Conservation (phyloP, 2,888 invertebrate species). For the Bibio marci region DNA sequence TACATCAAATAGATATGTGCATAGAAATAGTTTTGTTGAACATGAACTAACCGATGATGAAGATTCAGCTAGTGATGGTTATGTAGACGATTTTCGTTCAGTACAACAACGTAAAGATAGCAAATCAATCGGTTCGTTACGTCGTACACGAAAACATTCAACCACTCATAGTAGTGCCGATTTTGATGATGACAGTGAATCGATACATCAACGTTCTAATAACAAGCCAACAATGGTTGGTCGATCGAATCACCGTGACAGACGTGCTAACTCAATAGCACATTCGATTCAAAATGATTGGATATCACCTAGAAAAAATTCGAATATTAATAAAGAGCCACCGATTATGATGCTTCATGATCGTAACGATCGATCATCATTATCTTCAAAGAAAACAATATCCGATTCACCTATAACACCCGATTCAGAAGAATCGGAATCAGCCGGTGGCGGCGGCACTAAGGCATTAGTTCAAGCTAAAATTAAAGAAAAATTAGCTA, state of each 20-base stretch:
- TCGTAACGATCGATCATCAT: not conserved
- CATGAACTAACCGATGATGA: slow-evolving; percentile 38
- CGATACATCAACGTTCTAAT: not conserved
- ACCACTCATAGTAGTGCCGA: slow-evolving; percentile 9
- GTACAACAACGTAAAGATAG: slow-evolving; percentile 14
- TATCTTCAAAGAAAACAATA: not conserved
- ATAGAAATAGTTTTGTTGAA: slow-evolving; percentile 28
- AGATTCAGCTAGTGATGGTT: slow-evolving; percentile 40
- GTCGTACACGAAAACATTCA: slow-evolving; percentile 15
- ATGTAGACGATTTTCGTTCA: slow-evolving; percentile 16
- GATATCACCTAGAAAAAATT: slow-evolving; percentile 16
- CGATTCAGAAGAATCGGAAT: slow-evolving; percentile 26
- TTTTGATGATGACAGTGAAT: slow-evolving; percentile 16
- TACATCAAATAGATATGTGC: slow-evolving; percentile 34
- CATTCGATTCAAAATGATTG: slow-evolving; percentile 23
- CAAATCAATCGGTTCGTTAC: slow-evolving; percentile 1
- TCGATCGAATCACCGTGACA: slow-evolving; percentile 10
- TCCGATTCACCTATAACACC: slow-evolving; percentile 14
- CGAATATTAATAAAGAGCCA: slow-evolving; percentile 2
- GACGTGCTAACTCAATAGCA: slow-evolving; percentile 18
- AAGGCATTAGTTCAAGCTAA: slow-evolving; percentile 27
- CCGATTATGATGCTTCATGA: not conserved
- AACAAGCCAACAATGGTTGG: slow-evolving; percentile 13
- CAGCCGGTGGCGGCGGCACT: slow-evolving; percentile 11
- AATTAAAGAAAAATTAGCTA: slow-evolving; percentile 24